Evolutionary conservation across 2,888 invertebrate species (phyloP).

Genomic region (Athripsodes cinereus): DNA sequence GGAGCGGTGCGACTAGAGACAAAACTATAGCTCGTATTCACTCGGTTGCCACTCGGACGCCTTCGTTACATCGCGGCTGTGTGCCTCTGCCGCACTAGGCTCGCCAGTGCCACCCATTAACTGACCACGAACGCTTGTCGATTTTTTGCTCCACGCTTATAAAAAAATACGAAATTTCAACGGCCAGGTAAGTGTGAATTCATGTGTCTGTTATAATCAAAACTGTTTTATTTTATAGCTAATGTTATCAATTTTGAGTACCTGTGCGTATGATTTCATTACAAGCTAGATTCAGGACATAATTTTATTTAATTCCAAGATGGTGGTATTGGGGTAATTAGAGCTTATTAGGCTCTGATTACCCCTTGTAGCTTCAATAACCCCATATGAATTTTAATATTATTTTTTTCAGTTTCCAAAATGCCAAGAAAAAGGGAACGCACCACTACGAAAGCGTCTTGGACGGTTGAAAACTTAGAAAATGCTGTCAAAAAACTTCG

Average conservation of each 20-base stretch:
- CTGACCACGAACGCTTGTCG: too few relatives aligned
- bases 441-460: neutral
- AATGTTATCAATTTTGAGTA: neutral
- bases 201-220: neutral
- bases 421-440: neutral
- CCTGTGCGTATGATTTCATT: neutral
- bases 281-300: neutral
- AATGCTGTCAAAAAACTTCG: neutral
- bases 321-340: neutral
- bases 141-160: neutral
- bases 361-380: neutral
- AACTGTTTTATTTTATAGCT: neutral
- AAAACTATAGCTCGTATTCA: too few relatives aligned
- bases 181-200: neutral
- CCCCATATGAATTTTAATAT: neutral
- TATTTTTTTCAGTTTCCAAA: neutral
- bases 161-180: neutral
- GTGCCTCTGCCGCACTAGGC: too few relatives aligned
- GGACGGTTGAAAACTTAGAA: neutral
- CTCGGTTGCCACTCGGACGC: too few relatives aligned
- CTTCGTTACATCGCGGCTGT: too few relatives aligned
- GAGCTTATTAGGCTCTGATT: neutral
- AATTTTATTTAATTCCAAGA: neutral
- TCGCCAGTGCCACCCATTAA: too few relatives aligned
- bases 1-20: too few relatives aligned